A percentile compares a stretch with the other conserved stretches of the same genome.
These are phyloP conservation scores for Hypselothyrea guttata DNA, from an alignment of 2,888 invertebrate species.

Conservation along the genomic window DNA sequence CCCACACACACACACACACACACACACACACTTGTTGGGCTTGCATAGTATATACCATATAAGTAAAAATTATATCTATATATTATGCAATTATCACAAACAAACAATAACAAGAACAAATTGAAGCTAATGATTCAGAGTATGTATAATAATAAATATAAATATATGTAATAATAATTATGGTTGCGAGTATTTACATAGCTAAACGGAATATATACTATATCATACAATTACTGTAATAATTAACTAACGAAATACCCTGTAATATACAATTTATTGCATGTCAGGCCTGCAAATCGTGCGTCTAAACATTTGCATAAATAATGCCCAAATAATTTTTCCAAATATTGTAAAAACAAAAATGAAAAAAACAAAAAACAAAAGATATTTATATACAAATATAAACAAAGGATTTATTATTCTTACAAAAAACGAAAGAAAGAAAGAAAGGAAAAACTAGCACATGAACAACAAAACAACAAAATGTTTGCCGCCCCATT, in stretches of 20 bases:
- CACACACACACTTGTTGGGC: background rate
- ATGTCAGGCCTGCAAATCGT: conserved; percentile 36
- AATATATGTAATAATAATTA: too few species aligned
- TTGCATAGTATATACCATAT: background rate
- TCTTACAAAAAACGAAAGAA: conserved; percentile 3
- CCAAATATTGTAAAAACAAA: conserved; percentile 38
- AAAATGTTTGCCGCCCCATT: conserved; percentile 27
- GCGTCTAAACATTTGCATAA: conserved; percentile 32
- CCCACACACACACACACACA: conserved; percentile 27
- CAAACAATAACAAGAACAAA: conserved; percentile 11
- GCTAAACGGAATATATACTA: conserved; percentile 40
- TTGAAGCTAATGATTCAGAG: conserved; percentile 17
- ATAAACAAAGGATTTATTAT: conserved; percentile 13
- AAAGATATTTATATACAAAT: conserved; percentile 14
- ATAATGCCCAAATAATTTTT: conserved; percentile 38
- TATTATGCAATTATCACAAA: conserved; percentile 6
- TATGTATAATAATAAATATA: too few species aligned
- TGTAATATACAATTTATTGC: conserved; percentile 33
- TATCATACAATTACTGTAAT: conserved; percentile 8
- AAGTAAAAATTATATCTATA: conserved; percentile 10
- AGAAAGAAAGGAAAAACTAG: conserved; percentile 7
- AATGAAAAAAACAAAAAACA: background rate
- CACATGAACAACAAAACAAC: conserved; percentile 43
- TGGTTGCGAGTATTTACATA: conserved; percentile 56
- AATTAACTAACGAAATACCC: conserved; percentile 22